These are phyloP conservation scores for Euglossa dilemma DNA, from an alignment of 1,140 invertebrate genomes.

Conservation along the genomic window DNA sequence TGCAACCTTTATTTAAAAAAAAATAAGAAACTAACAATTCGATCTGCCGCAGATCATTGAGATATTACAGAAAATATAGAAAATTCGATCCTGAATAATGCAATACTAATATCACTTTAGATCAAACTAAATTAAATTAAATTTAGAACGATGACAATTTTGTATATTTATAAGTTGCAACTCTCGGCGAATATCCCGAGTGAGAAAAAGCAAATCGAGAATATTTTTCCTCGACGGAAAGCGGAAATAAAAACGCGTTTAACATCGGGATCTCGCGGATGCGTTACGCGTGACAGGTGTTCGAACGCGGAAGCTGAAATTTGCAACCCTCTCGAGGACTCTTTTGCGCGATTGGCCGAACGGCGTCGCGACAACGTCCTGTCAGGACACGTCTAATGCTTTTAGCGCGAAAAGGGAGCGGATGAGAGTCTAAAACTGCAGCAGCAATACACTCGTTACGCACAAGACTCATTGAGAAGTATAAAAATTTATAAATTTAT, in stretches of 20 bases:
- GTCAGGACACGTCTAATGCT: not conserved
- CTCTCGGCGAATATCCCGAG: no score
- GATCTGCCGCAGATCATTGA: no score
- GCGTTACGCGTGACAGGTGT: not conserved
- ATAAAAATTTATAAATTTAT: no score
- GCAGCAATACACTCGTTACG: conserved; percentile 53
- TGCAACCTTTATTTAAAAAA: no score
- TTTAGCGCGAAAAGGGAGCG: conserved; percentile 29
- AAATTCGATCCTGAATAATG: not conserved
- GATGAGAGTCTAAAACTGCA: conserved; percentile 34
- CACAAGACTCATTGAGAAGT: conserved; percentile 64
- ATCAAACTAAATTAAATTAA: no score
- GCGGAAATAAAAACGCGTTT: not conserved
- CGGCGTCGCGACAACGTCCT: not conserved
- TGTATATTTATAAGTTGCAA: no score
- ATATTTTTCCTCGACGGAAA: not conserved
- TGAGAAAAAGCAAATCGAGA: no score
- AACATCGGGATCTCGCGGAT: no score
- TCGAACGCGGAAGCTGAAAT: not conserved
- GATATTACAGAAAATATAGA: no score
- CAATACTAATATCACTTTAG: no score
- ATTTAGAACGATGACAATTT: no score
- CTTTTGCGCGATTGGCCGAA: not conserved
- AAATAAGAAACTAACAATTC: no score
- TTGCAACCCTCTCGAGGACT: not conserved